Evolutionary conservation across 2,797 vertebrate species (phyloP).

Genomic region (Malacoctenus gilli): DNA sequence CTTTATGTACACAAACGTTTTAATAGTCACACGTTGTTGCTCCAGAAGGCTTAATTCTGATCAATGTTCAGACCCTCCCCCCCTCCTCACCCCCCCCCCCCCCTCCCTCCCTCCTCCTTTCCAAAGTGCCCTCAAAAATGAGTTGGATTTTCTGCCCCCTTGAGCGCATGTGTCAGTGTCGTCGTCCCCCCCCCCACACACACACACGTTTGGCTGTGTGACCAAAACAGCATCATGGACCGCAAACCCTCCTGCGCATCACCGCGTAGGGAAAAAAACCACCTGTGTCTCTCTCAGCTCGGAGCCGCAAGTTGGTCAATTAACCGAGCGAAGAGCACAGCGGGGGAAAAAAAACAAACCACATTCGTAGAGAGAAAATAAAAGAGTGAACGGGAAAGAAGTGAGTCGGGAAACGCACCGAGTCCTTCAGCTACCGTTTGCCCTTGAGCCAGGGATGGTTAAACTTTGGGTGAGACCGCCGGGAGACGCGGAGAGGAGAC

Average conservation of each 20-base stretch:
- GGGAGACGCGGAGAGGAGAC: constrained; percentile 14
- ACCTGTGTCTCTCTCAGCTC: constrained; percentile 48
- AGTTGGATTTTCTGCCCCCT: too few species aligned
- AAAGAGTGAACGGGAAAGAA: constrained; percentile 23
- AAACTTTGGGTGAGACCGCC: constrained; percentile 52
- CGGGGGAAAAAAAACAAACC: constrained; percentile 7
- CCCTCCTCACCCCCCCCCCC: too few species aligned
- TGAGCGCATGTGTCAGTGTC: too few species aligned
- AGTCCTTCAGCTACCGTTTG: constrained; percentile 66
- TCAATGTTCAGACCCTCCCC: too few species aligned
- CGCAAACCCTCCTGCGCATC: too few species aligned
- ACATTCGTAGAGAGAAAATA: background rate
- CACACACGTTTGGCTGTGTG: too few species aligned
- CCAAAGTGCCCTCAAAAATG: too few species aligned
- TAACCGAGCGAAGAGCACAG: constrained; percentile 3
- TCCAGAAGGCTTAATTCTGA: too few species aligned
- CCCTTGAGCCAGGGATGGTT: constrained; percentile 66
- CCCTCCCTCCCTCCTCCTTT: too few species aligned
- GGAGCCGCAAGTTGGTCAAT: constrained; percentile 40
- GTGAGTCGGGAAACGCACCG: constrained; percentile 17
- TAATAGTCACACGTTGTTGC: too few species aligned
- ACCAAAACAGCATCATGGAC: constrained; percentile 7
- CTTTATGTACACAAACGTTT: too few species aligned
- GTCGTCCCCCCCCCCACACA: too few species aligned
- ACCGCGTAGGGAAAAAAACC: constrained; percentile 42